Evolutionary conservation across 2,888 invertebrate species (phyloP).

Genomic region (Halictus ligatus): DNA sequence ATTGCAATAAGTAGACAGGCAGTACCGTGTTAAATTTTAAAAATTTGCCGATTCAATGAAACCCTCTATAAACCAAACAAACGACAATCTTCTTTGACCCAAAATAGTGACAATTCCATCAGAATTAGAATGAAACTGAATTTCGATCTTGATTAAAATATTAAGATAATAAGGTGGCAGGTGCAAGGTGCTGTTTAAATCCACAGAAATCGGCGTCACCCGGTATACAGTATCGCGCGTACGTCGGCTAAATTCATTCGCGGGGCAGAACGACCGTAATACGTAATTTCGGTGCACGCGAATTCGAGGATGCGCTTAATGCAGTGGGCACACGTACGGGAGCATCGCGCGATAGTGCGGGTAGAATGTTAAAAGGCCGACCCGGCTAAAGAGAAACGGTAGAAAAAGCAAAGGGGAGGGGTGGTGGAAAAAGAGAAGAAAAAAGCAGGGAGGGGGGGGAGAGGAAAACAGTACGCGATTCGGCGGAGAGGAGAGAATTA

Average conservation of each 20-base stretch:
- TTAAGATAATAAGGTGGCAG: background rate
- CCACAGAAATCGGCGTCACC: background rate
- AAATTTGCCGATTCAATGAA: background rate
- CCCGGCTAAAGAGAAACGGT: constrained; percentile 19
- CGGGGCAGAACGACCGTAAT: constrained; percentile 42
- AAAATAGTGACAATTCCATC: background rate
- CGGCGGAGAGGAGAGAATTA: background rate
- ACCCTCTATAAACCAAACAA: background rate
- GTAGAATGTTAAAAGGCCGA: constrained; percentile 43
- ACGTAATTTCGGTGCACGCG: constrained; percentile 57
- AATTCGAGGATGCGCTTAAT: constrained; percentile 59
- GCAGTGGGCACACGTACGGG: constrained; percentile 41
- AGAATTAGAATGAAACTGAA: background rate
- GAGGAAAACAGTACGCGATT: background rate
- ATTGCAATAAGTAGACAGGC: no score
- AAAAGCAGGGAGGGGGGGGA: background rate
- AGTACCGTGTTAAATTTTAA: background rate
- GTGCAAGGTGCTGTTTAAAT: background rate
- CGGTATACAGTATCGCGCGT: constrained; percentile 30
- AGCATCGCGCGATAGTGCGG: constrained; percentile 34
- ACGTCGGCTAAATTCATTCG: constrained; percentile 59
- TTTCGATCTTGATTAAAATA: background rate
- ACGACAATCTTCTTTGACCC: background rate
- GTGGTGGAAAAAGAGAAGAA: background rate
- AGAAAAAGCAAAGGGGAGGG: background rate